Evolutionary conservation across 2,113 vertebrate species (phyloP).

Genomic region (Orthonyx spaldingii): DNA sequence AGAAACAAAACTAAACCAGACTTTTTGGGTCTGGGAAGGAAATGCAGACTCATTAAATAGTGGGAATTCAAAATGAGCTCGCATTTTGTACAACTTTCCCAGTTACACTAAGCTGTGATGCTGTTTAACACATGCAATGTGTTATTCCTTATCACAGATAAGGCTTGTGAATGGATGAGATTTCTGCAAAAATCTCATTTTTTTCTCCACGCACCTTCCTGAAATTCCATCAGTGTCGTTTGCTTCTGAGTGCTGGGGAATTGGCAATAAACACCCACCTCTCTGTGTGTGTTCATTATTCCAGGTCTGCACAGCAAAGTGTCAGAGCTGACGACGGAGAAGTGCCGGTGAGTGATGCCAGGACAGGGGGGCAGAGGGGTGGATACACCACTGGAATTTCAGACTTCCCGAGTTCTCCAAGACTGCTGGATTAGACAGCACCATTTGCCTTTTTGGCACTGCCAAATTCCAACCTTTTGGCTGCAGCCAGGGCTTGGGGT

Average conservation of each 20-base stretch:
- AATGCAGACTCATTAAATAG: neutral
- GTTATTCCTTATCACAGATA: neutral
- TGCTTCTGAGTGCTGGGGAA: neutral
- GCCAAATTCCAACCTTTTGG: neutral
- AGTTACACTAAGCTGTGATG: neutral
- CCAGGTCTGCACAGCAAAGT: slow-evolving; percentile 88
- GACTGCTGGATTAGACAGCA: neutral
- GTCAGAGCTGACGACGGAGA: slow-evolving; percentile 86
- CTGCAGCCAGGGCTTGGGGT: neutral
- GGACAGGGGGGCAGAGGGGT: neutral
- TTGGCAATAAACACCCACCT: neutral
- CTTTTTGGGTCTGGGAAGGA: neutral
- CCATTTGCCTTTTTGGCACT: neutral
- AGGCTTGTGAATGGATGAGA: neutral
- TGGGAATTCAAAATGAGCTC: neutral
- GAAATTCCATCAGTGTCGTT: neutral
- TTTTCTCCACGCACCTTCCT: neutral
- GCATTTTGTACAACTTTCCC: neutral
- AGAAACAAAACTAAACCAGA: neutral
- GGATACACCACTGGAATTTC: neutral
- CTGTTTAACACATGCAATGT: neutral
- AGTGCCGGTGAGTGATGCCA: slow-evolving; percentile 81
- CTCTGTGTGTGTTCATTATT: neutral
- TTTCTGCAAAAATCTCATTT: neutral
- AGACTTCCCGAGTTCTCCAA: neutral